Conservation (phyloP, 64 coral and sea anemone species). For the Stichodactyla helianthus region DNA sequence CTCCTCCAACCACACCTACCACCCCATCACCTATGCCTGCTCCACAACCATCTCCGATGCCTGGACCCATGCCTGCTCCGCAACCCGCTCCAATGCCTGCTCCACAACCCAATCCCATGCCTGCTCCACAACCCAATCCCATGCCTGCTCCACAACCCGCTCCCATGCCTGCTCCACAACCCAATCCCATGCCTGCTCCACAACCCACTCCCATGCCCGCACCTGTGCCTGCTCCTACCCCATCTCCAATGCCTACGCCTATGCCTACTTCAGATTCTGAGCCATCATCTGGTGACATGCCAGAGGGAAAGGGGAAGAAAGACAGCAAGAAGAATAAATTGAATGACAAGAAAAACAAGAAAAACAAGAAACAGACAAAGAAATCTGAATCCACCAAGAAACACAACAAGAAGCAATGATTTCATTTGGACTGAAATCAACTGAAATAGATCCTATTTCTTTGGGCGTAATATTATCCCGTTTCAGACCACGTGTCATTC, state of each 20-base stretch:
- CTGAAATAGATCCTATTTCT: too few relatives aligned
- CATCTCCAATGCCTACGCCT: neutral
- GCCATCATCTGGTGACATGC: neutral
- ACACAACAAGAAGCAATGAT: neutral
- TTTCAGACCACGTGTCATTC: too few relatives aligned
- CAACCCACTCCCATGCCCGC: neutral
- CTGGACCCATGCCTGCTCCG: slow-evolving; percentile 9
- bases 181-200: slow-evolving; percentile 12
- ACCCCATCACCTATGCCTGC: slow-evolving; percentile 34
- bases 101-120: neutral
- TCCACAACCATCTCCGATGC: slow-evolving; percentile 14
- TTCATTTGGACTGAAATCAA: too few relatives aligned
- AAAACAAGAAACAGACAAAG: neutral
- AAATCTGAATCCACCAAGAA: neutral
- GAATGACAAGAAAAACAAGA: neutral
- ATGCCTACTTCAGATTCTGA: slow-evolving; percentile 4
- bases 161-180: slow-evolving; percentile 30
- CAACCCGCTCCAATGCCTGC: neutral
- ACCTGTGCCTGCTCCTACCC: neutral
- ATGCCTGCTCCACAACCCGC: neutral
- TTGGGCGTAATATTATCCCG: too few relatives aligned
- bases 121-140: neutral
- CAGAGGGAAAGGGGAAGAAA: neutral
- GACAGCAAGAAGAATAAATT: neutral
- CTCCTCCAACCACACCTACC: slow-evolving; percentile 2